Percentiles rank a stretch among this genome's conserved stretches.
phyloP scores from a whole-genome alignment of 1,140 invertebrate species.

The Zaprionus gabonicus region DNA sequence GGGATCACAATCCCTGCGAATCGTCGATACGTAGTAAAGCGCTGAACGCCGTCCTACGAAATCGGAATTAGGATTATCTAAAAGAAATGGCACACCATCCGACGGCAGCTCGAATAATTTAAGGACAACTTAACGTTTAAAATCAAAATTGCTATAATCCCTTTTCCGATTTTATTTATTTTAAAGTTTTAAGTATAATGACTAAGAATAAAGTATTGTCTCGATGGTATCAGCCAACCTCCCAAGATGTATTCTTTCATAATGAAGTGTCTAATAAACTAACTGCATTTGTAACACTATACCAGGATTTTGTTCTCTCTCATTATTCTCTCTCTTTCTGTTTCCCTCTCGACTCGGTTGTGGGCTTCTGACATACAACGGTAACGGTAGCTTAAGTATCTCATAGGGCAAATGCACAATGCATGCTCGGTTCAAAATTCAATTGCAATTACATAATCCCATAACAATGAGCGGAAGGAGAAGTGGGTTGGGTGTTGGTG shows the following conservation, averaged over 20 bases:
- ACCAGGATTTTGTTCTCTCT: not conserved
- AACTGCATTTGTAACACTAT: too few species aligned
- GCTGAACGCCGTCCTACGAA: not conserved
- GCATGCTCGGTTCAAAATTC: constrained; percentile 27
- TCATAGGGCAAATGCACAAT: constrained; percentile 24
- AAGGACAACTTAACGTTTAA: too few species aligned
- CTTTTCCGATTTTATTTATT: too few species aligned
- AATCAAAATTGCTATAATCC: too few species aligned
- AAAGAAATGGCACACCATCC: not conserved
- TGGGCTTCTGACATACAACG: not conserved
- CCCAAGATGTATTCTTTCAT: too few species aligned
- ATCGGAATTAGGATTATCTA: not conserved
- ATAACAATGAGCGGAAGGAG: constrained; percentile 8
- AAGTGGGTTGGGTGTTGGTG: not conserved
- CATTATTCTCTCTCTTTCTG: not conserved
- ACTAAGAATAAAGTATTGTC: too few species aligned
- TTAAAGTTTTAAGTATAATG: too few species aligned
- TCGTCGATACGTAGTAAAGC: constrained; percentile 63
- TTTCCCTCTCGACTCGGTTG: not conserved
- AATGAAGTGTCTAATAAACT: too few species aligned
- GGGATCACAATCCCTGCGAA: constrained; percentile 87
- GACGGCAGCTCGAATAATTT: too few species aligned
- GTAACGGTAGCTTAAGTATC: not conserved
- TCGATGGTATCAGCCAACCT: too few species aligned
- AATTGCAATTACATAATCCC: constrained; percentile 57